These are phyloP conservation scores for Bombus consobrinus DNA, from an alignment of 1,140 invertebrate genomes.

Conservation along the genomic window DNA sequence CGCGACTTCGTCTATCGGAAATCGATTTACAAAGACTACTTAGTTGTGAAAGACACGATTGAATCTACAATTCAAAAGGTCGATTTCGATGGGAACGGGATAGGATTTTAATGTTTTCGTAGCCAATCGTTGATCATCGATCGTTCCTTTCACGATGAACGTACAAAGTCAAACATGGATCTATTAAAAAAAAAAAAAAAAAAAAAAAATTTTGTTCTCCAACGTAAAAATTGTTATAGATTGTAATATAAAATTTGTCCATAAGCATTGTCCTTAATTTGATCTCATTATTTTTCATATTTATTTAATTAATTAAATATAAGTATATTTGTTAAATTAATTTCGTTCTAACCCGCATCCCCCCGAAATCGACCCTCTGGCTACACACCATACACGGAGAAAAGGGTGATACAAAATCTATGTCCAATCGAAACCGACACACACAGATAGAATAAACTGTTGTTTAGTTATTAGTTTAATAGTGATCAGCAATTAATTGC, in stretches of 20 bases:
- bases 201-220: no score
- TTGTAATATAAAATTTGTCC: no score
- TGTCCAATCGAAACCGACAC: slow-evolving; percentile 77
- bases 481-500: slow-evolving; percentile 57
- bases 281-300: no score
- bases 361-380: slow-evolving; percentile 49
- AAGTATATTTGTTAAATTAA: neutral
- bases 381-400: slow-evolving; percentile 74
- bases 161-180: no score
- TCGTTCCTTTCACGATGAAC: neutral
- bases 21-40: slow-evolving; percentile 71
- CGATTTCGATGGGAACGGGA: slow-evolving; percentile 39
- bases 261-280: no score
- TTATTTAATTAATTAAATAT: no score
- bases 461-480: slow-evolving; percentile 69
- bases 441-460: slow-evolving; percentile 76
- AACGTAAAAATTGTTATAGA: no score
- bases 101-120: neutral
- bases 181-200: no score
- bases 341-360: neutral
- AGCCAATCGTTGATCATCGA: neutral
- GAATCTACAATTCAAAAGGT: slow-evolving; percentile 67
- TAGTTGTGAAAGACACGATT: slow-evolving; percentile 77
- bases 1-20: slow-evolving; percentile 49
- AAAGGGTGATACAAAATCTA: slow-evolving; percentile 78